phyloP scores from a whole-genome alignment of 2,113 vertebrate genomes.

The Pampusana beccarii region DNA sequence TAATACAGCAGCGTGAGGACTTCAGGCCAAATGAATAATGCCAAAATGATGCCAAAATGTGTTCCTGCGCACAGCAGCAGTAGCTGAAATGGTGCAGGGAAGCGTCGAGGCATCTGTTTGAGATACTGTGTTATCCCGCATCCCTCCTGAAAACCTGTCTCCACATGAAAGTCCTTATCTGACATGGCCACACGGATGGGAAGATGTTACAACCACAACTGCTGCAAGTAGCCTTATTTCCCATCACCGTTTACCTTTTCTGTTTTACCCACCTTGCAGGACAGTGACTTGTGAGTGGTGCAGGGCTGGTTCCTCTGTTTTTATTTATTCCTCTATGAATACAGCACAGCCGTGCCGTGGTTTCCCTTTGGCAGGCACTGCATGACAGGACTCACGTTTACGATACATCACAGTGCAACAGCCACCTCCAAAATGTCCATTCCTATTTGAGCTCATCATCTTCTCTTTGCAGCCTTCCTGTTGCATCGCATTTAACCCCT shows the following conservation, averaged over 20 bases:
- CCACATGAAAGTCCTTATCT: background rate
- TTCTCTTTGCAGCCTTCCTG: background rate
- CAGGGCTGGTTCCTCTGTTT: background rate
- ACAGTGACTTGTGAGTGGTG: background rate
- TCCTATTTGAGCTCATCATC: background rate
- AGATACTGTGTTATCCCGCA: background rate
- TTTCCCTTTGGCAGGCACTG: background rate
- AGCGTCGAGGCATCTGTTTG: background rate
- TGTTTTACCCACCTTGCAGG: background rate
- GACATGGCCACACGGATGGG: accelerated
- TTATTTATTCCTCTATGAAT: background rate
- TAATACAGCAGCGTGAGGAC: background rate
- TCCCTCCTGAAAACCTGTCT: background rate
- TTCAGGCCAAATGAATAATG: background rate
- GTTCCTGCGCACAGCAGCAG: background rate
- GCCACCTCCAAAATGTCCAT: background rate
- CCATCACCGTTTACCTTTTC: background rate
- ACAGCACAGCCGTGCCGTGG: background rate
- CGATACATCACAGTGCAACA: background rate
- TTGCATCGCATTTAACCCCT: background rate
- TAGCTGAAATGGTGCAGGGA: background rate
- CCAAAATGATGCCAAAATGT: background rate
- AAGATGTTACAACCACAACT: accelerated
- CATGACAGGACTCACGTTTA: background rate
- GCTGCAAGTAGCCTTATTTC: background rate